Conservation (phyloP, 2,113 vertebrate genomes). For the Heteronetta atricapilla region DNA sequence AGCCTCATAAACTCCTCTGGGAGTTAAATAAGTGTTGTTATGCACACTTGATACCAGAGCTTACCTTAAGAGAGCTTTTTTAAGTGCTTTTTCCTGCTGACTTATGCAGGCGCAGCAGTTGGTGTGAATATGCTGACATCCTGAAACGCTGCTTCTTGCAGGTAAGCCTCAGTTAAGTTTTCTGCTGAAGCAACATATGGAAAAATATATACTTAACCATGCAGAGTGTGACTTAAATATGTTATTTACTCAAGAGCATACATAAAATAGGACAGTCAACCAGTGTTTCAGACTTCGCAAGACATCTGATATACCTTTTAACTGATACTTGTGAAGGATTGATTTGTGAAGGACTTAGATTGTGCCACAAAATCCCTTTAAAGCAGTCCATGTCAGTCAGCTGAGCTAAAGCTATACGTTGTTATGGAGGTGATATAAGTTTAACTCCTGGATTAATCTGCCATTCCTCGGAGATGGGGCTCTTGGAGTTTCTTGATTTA, state of each 20-base stretch:
- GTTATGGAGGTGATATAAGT: background rate
- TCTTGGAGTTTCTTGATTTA: background rate
- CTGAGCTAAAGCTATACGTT: background rate
- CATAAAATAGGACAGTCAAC: background rate
- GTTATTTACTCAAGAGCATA: background rate
- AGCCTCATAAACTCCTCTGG: background rate
- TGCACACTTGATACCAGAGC: background rate
- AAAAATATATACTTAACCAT: background rate
- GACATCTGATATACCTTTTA: background rate
- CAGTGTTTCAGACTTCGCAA: background rate
- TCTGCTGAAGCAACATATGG: background rate
- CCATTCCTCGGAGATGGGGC: background rate
- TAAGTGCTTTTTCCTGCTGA: conserved; percentile 15
- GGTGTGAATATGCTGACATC: conserved; percentile 7
- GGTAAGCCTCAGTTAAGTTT: conserved; percentile 30
- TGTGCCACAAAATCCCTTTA: conserved; percentile 15
- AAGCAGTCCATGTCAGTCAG: background rate
- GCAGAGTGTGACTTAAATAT: conserved; percentile 1
- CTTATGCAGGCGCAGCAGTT: background rate
- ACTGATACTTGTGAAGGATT: background rate
- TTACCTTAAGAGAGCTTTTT: conserved; percentile 13
- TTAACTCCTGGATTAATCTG: conserved; percentile 18
- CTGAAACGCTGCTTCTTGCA: conserved; percentile 4
- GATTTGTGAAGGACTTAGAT: background rate
- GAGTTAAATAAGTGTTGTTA: conserved; percentile 18